Conservation (phyloP, 1,140 invertebrate genomes). For the Polyergus mexicanus region DNA sequence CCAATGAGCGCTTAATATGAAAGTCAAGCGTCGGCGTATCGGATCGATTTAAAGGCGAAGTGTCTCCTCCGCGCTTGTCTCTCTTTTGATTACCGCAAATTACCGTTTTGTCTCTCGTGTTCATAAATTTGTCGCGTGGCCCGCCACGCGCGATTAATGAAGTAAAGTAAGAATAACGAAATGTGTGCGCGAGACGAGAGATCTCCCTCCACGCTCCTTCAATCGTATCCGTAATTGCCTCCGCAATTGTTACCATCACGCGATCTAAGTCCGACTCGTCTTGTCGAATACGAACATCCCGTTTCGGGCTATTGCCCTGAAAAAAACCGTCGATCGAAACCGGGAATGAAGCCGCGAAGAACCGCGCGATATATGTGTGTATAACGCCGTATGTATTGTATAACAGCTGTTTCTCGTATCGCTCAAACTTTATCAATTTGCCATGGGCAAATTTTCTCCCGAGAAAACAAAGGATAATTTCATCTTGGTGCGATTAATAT, state of each 20-base stretch:
- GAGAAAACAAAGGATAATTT: background rate
- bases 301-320: constrained; percentile 50
- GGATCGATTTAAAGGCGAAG: constrained; percentile 31
- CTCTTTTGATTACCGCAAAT: constrained; percentile 39
- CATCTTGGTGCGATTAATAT: background rate
- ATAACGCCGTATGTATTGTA: background rate
- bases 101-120: constrained; percentile 47
- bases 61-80: background rate
- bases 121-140: constrained; percentile 20
- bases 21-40: constrained; percentile 19
- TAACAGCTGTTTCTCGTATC: background rate
- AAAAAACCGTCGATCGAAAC: constrained; percentile 5
- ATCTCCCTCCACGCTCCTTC: constrained; percentile 38
- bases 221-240: constrained; percentile 31
- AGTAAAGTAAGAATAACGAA: constrained; percentile 57
- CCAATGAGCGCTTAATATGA: constrained; percentile 41
- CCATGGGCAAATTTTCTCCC: background rate
- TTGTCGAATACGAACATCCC: constrained; percentile 2
- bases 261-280: constrained; percentile 57
- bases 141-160: constrained; percentile 16
- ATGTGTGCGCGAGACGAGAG: background rate
- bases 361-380: background rate
- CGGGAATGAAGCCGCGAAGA: constrained; percentile 7
- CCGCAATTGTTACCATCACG: constrained; percentile 70
- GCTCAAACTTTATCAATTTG: constrained; percentile 16